phyloP scores from a whole-genome alignment of 2,797 vertebrate species.

The Pelodytes ibericus region DNA sequence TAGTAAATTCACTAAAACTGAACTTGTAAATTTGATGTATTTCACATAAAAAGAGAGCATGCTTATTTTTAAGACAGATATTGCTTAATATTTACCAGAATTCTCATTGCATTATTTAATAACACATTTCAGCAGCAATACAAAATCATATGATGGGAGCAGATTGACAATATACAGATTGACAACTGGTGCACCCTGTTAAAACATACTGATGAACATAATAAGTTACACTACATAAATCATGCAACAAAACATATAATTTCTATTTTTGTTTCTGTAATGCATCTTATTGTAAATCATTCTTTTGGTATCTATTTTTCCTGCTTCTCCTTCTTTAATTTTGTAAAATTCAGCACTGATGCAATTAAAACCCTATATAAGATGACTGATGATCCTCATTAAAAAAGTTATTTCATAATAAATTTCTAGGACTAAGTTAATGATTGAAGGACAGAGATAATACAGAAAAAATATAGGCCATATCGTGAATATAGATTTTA shows the following conservation, averaged over 20 bases:
- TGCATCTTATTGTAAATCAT: background rate
- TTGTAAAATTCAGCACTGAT: too few relatives aligned
- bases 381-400: too few relatives aligned
- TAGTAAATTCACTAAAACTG: background rate
- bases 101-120: background rate
- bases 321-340: background rate
- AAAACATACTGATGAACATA: background rate
- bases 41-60: constrained; percentile 12
- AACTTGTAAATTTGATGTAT: background rate
- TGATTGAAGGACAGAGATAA: too few relatives aligned
- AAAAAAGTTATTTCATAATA: too few relatives aligned
- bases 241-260: constrained; percentile 5
- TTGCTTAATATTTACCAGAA: background rate
- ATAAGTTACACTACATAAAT: background rate
- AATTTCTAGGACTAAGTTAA: too few relatives aligned
- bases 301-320: background rate
- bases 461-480: too few relatives aligned
- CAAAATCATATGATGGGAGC: background rate
- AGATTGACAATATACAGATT: background rate
- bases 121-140: background rate
- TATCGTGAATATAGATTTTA: too few relatives aligned
- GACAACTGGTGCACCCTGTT: background rate
- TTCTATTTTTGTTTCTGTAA: background rate
- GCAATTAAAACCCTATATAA: too few relatives aligned
- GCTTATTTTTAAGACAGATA: constrained; percentile 3